Evolutionary conservation across 2,113 vertebrate genomes (phyloP).

Genomic region (Delphinapterus leucas): DNA sequence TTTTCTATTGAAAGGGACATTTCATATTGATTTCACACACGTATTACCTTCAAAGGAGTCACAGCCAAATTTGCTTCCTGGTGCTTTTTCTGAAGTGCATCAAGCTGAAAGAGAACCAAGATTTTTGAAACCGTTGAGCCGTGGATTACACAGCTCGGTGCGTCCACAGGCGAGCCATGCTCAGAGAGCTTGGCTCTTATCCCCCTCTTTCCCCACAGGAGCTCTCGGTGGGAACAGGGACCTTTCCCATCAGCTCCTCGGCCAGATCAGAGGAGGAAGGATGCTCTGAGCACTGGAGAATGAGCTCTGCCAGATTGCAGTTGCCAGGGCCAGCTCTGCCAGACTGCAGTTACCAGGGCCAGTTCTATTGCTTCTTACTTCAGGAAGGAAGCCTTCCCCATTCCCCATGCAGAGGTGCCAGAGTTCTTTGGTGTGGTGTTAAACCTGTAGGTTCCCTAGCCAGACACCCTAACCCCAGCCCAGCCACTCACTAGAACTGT

Average conservation of each 20-base stretch:
- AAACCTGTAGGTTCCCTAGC: not conserved
- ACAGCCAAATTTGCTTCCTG: conserved; percentile 74
- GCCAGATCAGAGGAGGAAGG: not conserved
- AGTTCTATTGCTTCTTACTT: rapidly evolving
- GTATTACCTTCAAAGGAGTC: conserved; percentile 86
- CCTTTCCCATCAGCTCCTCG: rapidly evolving
- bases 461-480: not conserved
- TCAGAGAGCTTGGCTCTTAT: not conserved
- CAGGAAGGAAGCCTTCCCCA: too few relatives aligned
- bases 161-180: rapidly evolving
- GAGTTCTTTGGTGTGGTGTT: rapidly evolving
- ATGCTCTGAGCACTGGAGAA: not conserved
- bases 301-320: not conserved
- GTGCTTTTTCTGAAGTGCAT: conserved; percentile 80
- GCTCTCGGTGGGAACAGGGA: too few relatives aligned
- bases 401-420: too few relatives aligned
- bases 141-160: rapidly evolving
- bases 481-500: not conserved
- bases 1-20: not conserved
- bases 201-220: not conserved
- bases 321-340: not conserved
- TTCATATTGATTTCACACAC: not conserved
- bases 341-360: rapidly evolving
- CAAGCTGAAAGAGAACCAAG: conserved; percentile 76
- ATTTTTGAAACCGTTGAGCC: rapidly evolving